Base-by-base conservation (phyloP, 2,888 invertebrate genomes). In the Onthophagus sagittarius region DNA sequence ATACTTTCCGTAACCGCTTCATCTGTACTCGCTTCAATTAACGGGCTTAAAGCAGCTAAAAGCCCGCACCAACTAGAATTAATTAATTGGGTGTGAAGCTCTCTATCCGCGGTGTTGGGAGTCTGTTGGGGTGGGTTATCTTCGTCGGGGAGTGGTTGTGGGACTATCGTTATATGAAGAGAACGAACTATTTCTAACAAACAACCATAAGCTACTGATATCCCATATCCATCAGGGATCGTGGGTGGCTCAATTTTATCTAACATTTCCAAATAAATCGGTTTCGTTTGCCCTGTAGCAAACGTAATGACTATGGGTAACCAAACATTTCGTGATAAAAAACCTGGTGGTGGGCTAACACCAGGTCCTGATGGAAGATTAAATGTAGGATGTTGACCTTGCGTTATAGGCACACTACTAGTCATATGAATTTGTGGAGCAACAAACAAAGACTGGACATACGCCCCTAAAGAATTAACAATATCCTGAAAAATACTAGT, bases 151-250 rank as follows among this genome's bases (percentile, higher is more conserved):
- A 79, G 79, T 74, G 84, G 85, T 73, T 89, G 88, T 0, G 88
- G 87, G 64, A 90, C 89, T 81, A 94, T 91, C 23, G 91, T 92
- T 79, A 92, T 89, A 62, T 93, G 92, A 78, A 94, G 91, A 6
- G 95, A 97, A 5, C 95, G 90, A 71, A 98, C 95, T 77, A 96
- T 93, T 84, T 98, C 98, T 83, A 98, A 88, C 64, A 99, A 88
- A 83, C 97, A 96, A 3, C 96, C 94, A 86, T 97, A 98, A 0
- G 98, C 97, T 63, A 99, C 91, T 0, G 98, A 98, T 75, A 99
- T 94, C 3, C 98, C 97, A 86, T 99, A 99, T 0, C 99, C 98
- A 77, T 99, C 98, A n/a, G 96, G 95, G 78, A 99, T 94, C 9
- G 90, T 85, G 0, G 98, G 98, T 5, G 98, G 95, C 81, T 99